Base-by-base conservation (phyloP, 2,888 invertebrate species). In the Fabriciana adippe region DNA sequence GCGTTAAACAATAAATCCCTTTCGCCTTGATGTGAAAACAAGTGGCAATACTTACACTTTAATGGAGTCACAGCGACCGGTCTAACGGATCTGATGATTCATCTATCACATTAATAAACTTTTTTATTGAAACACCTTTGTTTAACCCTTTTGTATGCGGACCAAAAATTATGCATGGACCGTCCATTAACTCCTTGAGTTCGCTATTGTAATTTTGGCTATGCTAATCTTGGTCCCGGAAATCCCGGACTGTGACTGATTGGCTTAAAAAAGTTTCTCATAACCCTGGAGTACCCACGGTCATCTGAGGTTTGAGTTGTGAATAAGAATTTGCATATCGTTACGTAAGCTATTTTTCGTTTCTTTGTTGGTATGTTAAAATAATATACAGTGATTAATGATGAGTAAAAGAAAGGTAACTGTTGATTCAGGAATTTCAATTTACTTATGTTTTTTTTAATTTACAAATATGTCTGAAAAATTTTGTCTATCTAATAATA, bases 51-150 rank as follows among this genome's bases (percentile, higher is more conserved):
- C 79, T 76, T 77, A 81, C 69, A 72, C 71, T 68, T 80, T 82
- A 80, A 82, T 80, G 73, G 69, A 80, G 78, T 79, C 63, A 71
- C 73, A 74, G 75, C 69, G 77, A 89, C 88, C 90, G 88, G 89
- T 90, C 83, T 84, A 89, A 90, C 90, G 85, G 87, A 84, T 86
- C 82, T 73, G 67, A 79, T 87, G 87, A 88, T 86, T 80, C 83
- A 89, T 89, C 82, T 83, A 83, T 78, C 77, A 78, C 82, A 90
- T 91, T 91, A 91, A 90, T 92, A 89, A 81, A 81, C 78, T 82
- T 89, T 89, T 88, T 87, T 87, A 83, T 81, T 73, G 78, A 70
- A 76, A 75, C 79, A 81, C 81, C 82, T 85, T 92, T 92, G 90
- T 91, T 86, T 92, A 88, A 86, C 85, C 88, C 90, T 84, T 84